A percentile compares a stretch with the other conserved stretches of the same genome.
phyloP scores from a whole-genome alignment of 2,888 invertebrate species.

The Pterostichus madidus region DNA sequence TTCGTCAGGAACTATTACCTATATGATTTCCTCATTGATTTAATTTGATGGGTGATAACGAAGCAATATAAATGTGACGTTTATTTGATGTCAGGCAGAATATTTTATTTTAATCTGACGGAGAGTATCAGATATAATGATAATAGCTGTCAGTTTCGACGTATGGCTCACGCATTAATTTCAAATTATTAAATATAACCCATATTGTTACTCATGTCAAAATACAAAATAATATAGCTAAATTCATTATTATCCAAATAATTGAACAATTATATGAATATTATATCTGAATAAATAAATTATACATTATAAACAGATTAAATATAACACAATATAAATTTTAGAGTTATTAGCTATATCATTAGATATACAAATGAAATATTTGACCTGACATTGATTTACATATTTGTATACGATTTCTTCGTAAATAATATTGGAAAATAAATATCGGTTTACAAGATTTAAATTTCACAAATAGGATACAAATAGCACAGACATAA shows the following conservation, averaged over 20 bases:
- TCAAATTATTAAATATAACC: slow-evolving; percentile 6
- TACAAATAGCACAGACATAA: too few relatives aligned
- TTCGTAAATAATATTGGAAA: too few relatives aligned
- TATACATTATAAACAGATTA: neutral
- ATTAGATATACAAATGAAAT: too few relatives aligned
- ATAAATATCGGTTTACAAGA: too few relatives aligned
- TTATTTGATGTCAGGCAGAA: neutral
- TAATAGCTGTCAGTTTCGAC: slow-evolving; percentile 12
- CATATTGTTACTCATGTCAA: neutral
- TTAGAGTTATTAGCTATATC: too few relatives aligned
- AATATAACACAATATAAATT: neutral
- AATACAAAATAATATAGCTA: neutral
- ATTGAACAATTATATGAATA: neutral
- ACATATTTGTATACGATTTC: too few relatives aligned
- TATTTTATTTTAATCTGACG: slow-evolving; percentile 15
- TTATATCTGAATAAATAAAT: too few relatives aligned
- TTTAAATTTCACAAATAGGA: too few relatives aligned
- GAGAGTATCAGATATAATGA: slow-evolving; percentile 7
- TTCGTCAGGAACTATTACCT: neutral
- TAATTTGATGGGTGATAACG: neutral
- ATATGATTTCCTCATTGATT: neutral
- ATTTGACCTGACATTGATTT: too few relatives aligned
- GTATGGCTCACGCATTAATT: slow-evolving; percentile 16
- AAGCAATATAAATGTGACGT: slow-evolving; percentile 1
- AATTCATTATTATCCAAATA: neutral